Evolutionary conservation across 2,888 invertebrate species (phyloP).

Genomic region (Chrysotoxum bicinctum): DNA sequence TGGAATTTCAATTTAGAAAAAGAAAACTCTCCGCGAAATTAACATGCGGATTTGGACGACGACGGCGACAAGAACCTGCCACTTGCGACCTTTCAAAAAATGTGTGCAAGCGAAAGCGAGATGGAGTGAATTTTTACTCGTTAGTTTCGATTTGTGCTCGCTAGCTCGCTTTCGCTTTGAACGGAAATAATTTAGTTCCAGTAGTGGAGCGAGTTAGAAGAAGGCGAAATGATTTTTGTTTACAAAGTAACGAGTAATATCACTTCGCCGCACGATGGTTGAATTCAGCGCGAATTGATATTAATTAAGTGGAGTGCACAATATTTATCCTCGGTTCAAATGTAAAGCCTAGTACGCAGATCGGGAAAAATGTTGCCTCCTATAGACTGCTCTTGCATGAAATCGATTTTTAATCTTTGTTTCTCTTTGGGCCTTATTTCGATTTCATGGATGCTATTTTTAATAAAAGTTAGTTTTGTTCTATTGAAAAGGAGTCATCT

Average conservation of each 20-base stretch:
- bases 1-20: slow-evolving; percentile 59
- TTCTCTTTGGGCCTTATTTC: too few relatives aligned
- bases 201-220: neutral
- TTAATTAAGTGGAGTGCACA: neutral
- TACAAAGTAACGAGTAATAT: neutral
- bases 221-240: slow-evolving; percentile 8
- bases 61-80: slow-evolving; percentile 69
- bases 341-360: too few relatives aligned
- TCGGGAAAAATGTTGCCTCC: too few relatives aligned
- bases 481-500: too few relatives aligned
- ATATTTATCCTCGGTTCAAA: too few relatives aligned
- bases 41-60: slow-evolving; percentile 73
- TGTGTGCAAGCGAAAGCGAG: slow-evolving; percentile 64
- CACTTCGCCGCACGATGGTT: neutral
- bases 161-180: slow-evolving; percentile 15
- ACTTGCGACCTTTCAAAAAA: slow-evolving; percentile 75
- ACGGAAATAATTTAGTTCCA: slow-evolving; percentile 14
- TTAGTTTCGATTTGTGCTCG: slow-evolving; percentile 6
- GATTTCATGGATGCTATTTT: too few relatives aligned
- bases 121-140: slow-evolving; percentile 18
- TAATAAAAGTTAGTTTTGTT: too few relatives aligned
- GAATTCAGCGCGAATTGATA: neutral
- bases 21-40: slow-evolving; percentile 71
- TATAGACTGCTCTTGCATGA: too few relatives aligned
- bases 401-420: too few relatives aligned